Evolutionary conservation across 2,113 vertebrate genomes (phyloP), one percentile per base, ranked within the genome.

Genomic region (Rhynchomys soricoides): DNA sequence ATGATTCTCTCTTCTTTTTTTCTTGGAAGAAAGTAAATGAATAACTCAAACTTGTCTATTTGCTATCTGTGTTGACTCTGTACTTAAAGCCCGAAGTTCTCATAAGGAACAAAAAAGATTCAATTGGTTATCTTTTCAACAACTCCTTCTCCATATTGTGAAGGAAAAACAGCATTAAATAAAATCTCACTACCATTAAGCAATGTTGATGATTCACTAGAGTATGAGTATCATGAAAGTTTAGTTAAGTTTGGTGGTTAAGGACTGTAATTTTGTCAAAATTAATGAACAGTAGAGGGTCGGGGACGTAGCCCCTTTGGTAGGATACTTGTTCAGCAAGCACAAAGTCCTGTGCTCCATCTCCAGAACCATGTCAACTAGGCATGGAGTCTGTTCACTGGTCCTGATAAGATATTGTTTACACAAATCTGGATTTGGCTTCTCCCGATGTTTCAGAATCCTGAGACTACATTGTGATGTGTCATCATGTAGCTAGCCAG

Each of bases 21-120:
- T 83, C 95, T 94, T 77, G 21, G 66, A 89, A 94, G 11, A 45
- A 91, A 91, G 64, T 81, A 37, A 93, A 94, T n/a, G 50, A 91
- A 59, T 3, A 79, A 22, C 26, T 37, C 55, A 55, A 73, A 93
- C 21, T 71, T 96, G 15, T 62, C 87, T 86, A 17, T 40, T 64
- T 74, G 71, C 75, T 70, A 92, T 91, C 57, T 91, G 2, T 57
- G 21, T 59, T 96, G 93, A 83, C n/a, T 81, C 90, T 90, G 48
- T 31, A 70, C n/a, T 75, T 79, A 88, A 21, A 86, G 73, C 34
- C 37, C 73, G 34, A 29, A 57, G 48, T 91, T 71, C 64, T 88
- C 79, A 86, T 79, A 11, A 88, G 48, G 40, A 52, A 81, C 79
- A 91, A 40, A 48, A 55, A 66, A 31, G 24, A 26, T 77, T 3